Evolutionary conservation across 1,140 invertebrate genomes (phyloP), one percentile per base, ranked within the genome.

Genomic region (Ceratina calcarata): DNA sequence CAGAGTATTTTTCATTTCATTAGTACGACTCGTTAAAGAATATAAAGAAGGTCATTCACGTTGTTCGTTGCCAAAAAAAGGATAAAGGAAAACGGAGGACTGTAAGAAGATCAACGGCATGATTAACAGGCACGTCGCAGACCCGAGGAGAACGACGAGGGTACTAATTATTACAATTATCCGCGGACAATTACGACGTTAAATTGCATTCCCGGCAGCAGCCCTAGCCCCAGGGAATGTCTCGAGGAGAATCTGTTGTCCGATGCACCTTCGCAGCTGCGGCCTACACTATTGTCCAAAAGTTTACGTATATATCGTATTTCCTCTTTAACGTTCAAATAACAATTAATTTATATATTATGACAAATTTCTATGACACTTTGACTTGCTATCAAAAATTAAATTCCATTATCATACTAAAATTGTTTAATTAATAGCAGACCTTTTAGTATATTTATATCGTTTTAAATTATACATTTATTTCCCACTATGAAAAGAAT

Each of bases 121-220:
- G 78, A 79, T 79, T 79, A 74, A 74, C 70, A 60, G 45, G 20
- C 49, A 6, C 32, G 53, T 65, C 27, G 45, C 61, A 15, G 58
- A 32, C 16, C 15, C 58, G 20, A 16, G 24, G 24, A 69, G 71
- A 62, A 67, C 83, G 75, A 81, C 78, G 55, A 66, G 73, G 51
- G 67, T 57, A 78, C 64, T 83, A 86, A 86, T 87, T 86, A 83
- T 85, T 85, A 83, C 79, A 83, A 85, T 88, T 86, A 85, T 83
- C 70, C 73, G 66, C 45, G 83, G 67, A 81, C 83, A 83, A 88
- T 88, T 85, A 83, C 73, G 72, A 86, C 80, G 83, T 82, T 88
- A 80, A 85, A 87, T 85, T 88, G 76, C 83, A 83, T 86, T 86
- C 84, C 78, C 74, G 13, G 22, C 32, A 61, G 80, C 55, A 51